Evolutionary conservation across 2,888 invertebrate species (phyloP).

Genomic region (Iphiclides podalirius): DNA sequence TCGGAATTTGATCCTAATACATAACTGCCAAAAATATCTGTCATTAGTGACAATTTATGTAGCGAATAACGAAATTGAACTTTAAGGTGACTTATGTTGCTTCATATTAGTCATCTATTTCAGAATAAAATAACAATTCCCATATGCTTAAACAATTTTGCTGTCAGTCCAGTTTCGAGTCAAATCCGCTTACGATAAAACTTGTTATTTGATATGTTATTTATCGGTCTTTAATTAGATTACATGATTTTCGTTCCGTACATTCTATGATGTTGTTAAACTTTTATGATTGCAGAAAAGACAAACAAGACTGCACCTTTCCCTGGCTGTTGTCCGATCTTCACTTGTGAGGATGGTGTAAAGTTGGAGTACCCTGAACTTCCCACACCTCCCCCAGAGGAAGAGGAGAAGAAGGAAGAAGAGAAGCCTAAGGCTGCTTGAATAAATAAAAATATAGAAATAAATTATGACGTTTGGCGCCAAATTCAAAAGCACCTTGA

Average conservation of each 20-base stretch:
- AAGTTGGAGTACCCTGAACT: conserved; percentile 93
- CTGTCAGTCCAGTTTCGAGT: conserved; percentile 2
- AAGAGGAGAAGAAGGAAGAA: conserved; percentile 54
- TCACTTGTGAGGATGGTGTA: conserved; percentile 92
- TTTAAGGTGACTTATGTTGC: conserved; percentile 17
- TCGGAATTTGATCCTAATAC: too few species aligned
- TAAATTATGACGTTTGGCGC: conserved; percentile 16
- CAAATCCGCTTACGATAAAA: conserved; percentile 8
- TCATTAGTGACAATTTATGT: too few species aligned
- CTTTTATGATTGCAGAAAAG: conserved; percentile 80
- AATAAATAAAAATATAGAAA: conserved; percentile 33
- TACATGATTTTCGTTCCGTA: too few species aligned
- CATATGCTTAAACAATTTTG: conserved; percentile 5
- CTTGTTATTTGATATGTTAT: neutral
- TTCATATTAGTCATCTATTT: conserved; percentile 13
- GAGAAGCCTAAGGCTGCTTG: conserved; percentile 66
- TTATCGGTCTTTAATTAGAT: too few species aligned
- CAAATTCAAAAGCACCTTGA: conserved; percentile 23
- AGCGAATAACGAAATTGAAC: conserved; percentile 3
- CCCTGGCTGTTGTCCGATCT: conserved; percentile 91
- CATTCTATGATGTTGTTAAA: conserved; percentile 5
- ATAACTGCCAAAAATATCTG: too few species aligned
- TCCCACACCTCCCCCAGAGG: conserved; percentile 68
- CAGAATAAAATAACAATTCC: conserved; percentile 48
- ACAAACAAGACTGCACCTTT: conserved; percentile 94